A percentile compares a stretch with the other conserved stretches of the same genome.
Evolutionary conservation across 2,888 invertebrate genomes (phyloP).

Genomic region (Hipparchia semele): DNA sequence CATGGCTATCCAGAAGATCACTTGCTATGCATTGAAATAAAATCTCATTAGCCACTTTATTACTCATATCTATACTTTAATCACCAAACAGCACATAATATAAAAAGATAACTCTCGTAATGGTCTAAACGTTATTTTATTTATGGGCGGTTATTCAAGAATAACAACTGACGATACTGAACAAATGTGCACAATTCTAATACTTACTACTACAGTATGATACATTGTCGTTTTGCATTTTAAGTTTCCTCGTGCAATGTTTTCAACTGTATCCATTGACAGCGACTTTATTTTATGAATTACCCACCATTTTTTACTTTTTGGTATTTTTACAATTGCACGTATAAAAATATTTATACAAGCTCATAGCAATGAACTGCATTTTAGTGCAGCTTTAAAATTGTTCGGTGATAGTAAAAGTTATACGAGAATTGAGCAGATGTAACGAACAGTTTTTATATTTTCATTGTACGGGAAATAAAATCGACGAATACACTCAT

Average conservation of each 20-base stretch:
- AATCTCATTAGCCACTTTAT: constrained; percentile 74
- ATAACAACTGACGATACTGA: constrained; percentile 46
- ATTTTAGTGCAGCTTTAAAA: constrained; percentile 43
- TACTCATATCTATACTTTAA: constrained; percentile 72
- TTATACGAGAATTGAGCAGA: constrained; percentile 37
- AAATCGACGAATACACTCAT: neutral
- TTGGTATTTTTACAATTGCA: neutral
- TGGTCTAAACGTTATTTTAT: constrained; percentile 35
- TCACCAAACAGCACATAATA: constrained; percentile 64
- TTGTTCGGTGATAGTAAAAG: constrained; percentile 35
- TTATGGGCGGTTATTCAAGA: constrained; percentile 51
- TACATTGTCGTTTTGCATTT: constrained; percentile 72
- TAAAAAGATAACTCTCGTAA: constrained; percentile 59
- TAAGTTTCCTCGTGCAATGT: constrained; percentile 30
- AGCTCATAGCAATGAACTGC: constrained; percentile 42
- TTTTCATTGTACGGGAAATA: neutral
- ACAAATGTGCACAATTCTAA: constrained; percentile 47
- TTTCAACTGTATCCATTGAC: constrained; percentile 2
- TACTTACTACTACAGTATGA: constrained; percentile 76
- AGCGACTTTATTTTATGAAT: constrained; percentile 24
- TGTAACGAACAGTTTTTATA: constrained; percentile 40
- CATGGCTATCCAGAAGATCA: constrained; percentile 80
- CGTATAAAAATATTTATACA: constrained; percentile 1
- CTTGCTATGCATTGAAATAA: constrained; percentile 74
- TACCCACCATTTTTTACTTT: constrained; percentile 27